Conservation (phyloP, 2,797 vertebrate species). For the Platyrinchus mystaceus region DNA sequence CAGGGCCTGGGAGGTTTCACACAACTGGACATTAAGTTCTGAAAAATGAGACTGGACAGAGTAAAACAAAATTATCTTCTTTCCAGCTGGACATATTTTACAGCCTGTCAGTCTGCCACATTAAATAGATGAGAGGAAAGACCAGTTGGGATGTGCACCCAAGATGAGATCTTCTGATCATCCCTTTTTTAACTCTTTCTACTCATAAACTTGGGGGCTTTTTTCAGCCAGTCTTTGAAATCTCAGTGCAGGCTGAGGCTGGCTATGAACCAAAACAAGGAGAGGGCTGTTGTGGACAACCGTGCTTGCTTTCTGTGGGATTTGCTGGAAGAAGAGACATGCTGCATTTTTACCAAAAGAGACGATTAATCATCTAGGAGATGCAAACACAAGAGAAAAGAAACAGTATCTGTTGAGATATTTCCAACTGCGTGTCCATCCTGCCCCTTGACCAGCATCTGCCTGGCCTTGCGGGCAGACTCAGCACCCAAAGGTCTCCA, state of each 20-base stretch:
- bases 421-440: not conserved
- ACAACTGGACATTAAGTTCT: not conserved
- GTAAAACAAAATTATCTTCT: not conserved
- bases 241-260: not conserved
- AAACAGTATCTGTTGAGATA: not conserved
- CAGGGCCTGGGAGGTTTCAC: not conserved
- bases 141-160: not conserved
- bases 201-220: not conserved
- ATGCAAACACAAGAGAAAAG: not conserved
- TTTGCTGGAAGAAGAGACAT: not conserved
- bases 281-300: not conserved
- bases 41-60: slow-evolving; percentile 7
- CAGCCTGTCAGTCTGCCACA: not conserved
- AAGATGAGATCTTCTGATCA: not conserved
- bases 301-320: not conserved
- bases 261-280: not conserved
- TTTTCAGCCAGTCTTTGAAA: not conserved
- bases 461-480: not conserved
- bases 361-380: not conserved
- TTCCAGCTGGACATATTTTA: not conserved
- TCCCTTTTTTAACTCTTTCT: not conserved
- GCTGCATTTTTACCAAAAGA: not conserved
- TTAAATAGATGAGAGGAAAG: not conserved
- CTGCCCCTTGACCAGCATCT: not conserved
- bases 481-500: not conserved